phyloP scores from a whole-genome alignment of 2,888 invertebrate species.

The Mayetiola destructor region DNA sequence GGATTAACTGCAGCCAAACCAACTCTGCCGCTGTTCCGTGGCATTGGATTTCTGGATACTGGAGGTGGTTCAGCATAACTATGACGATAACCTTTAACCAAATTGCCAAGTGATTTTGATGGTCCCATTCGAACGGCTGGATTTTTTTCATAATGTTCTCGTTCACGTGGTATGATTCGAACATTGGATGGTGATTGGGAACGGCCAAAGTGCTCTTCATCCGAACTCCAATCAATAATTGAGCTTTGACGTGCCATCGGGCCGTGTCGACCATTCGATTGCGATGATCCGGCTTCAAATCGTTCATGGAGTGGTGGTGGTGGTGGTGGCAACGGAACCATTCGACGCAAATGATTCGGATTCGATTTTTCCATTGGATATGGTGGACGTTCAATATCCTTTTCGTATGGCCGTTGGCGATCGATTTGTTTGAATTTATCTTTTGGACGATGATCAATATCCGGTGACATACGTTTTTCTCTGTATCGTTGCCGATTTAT shows the following conservation, averaged over 20 bases:
- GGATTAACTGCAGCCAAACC: conserved; percentile 35
- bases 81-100: conserved; percentile 34
- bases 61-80: conserved; percentile 30
- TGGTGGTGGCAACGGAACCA: not conserved
- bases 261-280: not conserved
- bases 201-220: conserved; percentile 18
- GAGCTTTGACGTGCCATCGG: not conserved
- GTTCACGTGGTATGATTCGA: not conserved
- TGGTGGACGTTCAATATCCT: conserved; percentile 55
- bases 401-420: conserved; percentile 64
- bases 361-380: conserved; percentile 17
- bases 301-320: conserved; percentile 3
- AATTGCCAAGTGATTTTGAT: conserved; percentile 29
- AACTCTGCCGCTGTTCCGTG: conserved; percentile 28
- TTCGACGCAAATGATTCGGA: not conserved
- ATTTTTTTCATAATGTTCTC: conserved; percentile 7
- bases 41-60: not conserved
- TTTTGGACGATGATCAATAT: not conserved
- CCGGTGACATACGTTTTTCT: not conserved
- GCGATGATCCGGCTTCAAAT: not conserved
- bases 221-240: conserved; percentile 20
- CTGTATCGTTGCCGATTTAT: conserved; percentile 4
- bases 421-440: not conserved
- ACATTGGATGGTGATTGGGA: conserved; percentile 16
- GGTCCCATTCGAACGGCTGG: conserved; percentile 11